Evolutionary conservation across 2,797 vertebrate genomes (phyloP).

Genomic region (Anomalospiza imberbis): DNA sequence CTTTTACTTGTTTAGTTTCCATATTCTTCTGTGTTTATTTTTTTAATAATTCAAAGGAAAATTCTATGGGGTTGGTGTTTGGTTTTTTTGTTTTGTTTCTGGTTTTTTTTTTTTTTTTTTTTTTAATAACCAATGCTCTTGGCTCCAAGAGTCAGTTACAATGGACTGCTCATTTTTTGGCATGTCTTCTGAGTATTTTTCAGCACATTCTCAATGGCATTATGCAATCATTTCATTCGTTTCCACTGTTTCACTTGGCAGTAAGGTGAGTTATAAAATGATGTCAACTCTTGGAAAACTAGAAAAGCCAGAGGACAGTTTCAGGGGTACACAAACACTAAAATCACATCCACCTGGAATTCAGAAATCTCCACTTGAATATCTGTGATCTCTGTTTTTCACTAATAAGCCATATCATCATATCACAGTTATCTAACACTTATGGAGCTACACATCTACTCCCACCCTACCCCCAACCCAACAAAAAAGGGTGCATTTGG

Average conservation of each 20-base stretch:
- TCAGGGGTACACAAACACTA: not conserved
- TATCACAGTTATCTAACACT: not conserved
- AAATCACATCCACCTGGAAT: not conserved
- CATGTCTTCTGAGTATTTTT: not conserved
- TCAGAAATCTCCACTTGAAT: not conserved
- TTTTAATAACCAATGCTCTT: not conserved
- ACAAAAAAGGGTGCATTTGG: not conserved
- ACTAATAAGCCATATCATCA: not conserved
- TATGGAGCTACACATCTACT: not conserved
- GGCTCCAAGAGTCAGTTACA: conserved; percentile 6
- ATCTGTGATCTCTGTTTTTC: not conserved
- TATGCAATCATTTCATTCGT: conserved; percentile 34
- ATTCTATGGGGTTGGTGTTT: not conserved
- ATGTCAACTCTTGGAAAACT: conserved; percentile 19
- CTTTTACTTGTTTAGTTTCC: not conserved
- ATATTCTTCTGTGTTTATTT: not conserved
- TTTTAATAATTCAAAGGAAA: not conserved
- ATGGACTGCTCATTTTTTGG: not conserved
- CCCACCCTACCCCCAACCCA: rapidly evolving
- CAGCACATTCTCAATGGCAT: conserved; percentile 5
- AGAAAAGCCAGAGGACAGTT: not conserved
- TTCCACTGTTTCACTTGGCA: conserved; percentile 47
- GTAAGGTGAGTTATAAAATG: conserved; percentile 5
- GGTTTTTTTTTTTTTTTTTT: not conserved
- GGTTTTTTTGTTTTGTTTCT: not conserved